Evolutionary conservation across 2,797 vertebrate species (phyloP), one percentile per base, ranked within the genome.

Genomic region (Neopelma chrysocephalum): DNA sequence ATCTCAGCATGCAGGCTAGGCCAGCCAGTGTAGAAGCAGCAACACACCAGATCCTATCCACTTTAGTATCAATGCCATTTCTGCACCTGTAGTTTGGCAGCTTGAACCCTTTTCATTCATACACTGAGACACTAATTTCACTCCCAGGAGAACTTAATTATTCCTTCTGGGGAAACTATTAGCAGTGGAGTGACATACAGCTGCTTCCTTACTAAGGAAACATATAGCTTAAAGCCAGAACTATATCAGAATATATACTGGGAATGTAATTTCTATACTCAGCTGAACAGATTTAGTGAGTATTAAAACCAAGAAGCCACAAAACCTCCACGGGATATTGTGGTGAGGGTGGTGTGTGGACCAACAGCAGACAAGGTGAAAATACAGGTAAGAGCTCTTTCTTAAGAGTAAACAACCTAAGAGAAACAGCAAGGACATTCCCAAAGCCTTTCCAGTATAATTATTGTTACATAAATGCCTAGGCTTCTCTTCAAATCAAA

Each of bases 241-340:
- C 7, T 42, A 0, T 25, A 86, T 32, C 5, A 2, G 38, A 86
- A 72, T 40, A 40, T 40, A 40, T 40, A 40, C 8, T 38, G 13
- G 36, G 36, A 87, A 62, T 6, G 26, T 48, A 34, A 65, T 60
- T 84, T 42, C 79, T 26, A 69, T 38, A 53, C 20, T 58, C 32
- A 72, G 5, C 15, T 43, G 16, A 86, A 68, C 15, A 62, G 29
- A 90, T 65, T 64, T 70, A 68, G 22, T 31, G 21, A 90, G 8
- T n/a, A 82, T 61, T 87, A 88, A 82, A 88, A 60, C 42, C 58
- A 88, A 82, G 47, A 75, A 83, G n/a, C 27, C 61, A 81, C 42
- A 71, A 71, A 85, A 81, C 17, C 34, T 68, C 57, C 18, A 34
- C 3, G 32, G 42, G 56, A 34, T 77, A 62, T n/a, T 45, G 50